Evolutionary conservation across 1,140 invertebrate species (phyloP), one percentile per base, ranked within the genome.

Genomic region (Cydia pomonella): DNA sequence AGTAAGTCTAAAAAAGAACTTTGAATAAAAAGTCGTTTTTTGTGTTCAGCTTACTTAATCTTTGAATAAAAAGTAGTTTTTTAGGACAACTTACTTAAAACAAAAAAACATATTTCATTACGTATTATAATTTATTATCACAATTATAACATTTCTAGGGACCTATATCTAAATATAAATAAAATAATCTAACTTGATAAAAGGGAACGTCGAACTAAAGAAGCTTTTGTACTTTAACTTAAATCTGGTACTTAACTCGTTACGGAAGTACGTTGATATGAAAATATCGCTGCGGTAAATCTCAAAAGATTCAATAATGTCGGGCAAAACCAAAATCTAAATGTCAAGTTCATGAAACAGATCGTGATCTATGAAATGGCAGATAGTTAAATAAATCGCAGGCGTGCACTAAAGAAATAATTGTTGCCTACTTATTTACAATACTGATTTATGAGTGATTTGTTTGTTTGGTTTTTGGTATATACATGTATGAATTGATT

Each of bases 91-190:
- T 9, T 1, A 38, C 33, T 9, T 38, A 38, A 38, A 38, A 38
- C 33, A 38, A 9, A 59, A 23, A 29, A 77, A 73, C 78, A 77
- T 73, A 47, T 79, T 73, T 71, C 80, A 77, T 75, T 74, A 80
- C 80, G 84, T 85, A 87, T 89, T 89, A 90, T 38, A 89, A 89
- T 92, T 92, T 92, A 92, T 92, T 92, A 92, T 92, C 91, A 92
- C 91, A 92, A 87, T 92, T 90, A 87, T 79, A 73, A 84, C 81
- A 85, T 77, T 77, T 84, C 85, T 89, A 90, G 87, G 77, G 50
- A 50, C 84, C 87, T 92, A 89, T 69, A 82, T 73, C 86, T 90
- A 91, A 80, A 81, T 85, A 91, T 92, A 92, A 91, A 91, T 91
- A 38, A 69, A 73, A 47, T 73, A 73, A 27, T 41, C 72, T 73